phyloP scores from a whole-genome alignment of 2,113 vertebrate genomes.

The Mystacornis crossleyi region DNA sequence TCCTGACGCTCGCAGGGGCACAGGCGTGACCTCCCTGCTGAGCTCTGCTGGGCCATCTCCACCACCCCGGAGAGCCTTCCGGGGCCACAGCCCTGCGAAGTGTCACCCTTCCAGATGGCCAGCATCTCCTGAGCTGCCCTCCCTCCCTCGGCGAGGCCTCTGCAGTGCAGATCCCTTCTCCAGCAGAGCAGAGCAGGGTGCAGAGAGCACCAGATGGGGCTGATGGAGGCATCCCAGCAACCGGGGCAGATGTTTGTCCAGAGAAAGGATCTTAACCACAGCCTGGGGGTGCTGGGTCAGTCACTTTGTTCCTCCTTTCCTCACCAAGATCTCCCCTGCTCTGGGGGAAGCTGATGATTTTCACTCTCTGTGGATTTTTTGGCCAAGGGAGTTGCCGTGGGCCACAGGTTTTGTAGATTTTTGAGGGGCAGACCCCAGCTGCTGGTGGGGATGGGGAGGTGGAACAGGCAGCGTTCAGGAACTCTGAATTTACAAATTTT shows the following conservation, averaged over 20 bases:
- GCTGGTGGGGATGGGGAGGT: background rate
- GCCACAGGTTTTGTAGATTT: background rate
- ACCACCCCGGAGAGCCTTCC: background rate
- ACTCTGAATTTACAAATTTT: background rate
- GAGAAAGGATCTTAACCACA: background rate
- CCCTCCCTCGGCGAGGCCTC: background rate
- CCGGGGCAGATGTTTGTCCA: background rate
- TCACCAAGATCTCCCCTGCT: background rate
- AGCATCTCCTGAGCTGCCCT: background rate
- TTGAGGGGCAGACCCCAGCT: background rate
- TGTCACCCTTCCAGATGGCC: background rate
- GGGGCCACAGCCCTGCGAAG: background rate
- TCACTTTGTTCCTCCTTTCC: background rate
- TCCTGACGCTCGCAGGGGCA: background rate
- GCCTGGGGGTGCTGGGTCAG: background rate
- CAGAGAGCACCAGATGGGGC: background rate
- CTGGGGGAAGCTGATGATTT: background rate
- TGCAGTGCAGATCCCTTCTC: background rate
- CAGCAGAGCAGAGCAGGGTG: background rate
- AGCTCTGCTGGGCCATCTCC: background rate
- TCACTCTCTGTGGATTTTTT: background rate
- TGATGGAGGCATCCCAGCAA: background rate
- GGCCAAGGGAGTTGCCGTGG: background rate
- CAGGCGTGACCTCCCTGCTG: background rate
- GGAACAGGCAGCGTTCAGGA: background rate